These are phyloP conservation scores for Mesorhabditis belari DNA, from an alignment of 2,888 invertebrate genomes.

Conservation along the genomic window DNA sequence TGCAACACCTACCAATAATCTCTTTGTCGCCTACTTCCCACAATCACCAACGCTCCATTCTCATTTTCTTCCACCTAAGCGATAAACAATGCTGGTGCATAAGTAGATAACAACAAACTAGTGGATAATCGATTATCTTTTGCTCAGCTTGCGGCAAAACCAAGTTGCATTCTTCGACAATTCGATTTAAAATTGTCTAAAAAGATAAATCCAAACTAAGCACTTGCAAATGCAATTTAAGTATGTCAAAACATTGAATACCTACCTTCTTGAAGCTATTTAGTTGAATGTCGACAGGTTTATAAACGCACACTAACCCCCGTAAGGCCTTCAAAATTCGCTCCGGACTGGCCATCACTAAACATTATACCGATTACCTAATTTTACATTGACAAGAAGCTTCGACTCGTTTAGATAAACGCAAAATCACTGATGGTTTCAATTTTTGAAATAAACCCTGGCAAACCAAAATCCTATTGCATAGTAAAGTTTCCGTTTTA, in stretches of 20 bases:
- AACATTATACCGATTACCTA: too few species aligned
- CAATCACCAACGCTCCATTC: background rate
- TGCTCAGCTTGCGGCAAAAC: background rate
- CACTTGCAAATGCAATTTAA: too few species aligned
- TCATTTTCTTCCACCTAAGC: background rate
- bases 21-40: background rate
- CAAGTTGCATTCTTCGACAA: background rate
- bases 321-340: conserved; percentile 26
- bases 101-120: background rate
- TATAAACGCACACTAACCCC: conserved; percentile 46
- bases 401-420: too few species aligned
- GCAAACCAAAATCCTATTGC: too few species aligned
- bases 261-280: conserved; percentile 22
- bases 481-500: too few species aligned
- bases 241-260: background rate
- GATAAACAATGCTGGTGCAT: background rate
- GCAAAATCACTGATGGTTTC: too few species aligned
- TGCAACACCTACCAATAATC: background rate
- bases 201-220: too few species aligned
- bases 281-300: conserved; percentile 42
- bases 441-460: too few species aligned
- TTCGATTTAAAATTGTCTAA: background rate
- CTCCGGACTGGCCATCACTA: background rate
- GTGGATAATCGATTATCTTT: background rate
- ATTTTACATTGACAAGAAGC: too few species aligned